Evolutionary conservation across 2,797 vertebrate species (phyloP), one percentile per base, ranked within the genome.

Genomic region (Eospalax fontanierii): DNA sequence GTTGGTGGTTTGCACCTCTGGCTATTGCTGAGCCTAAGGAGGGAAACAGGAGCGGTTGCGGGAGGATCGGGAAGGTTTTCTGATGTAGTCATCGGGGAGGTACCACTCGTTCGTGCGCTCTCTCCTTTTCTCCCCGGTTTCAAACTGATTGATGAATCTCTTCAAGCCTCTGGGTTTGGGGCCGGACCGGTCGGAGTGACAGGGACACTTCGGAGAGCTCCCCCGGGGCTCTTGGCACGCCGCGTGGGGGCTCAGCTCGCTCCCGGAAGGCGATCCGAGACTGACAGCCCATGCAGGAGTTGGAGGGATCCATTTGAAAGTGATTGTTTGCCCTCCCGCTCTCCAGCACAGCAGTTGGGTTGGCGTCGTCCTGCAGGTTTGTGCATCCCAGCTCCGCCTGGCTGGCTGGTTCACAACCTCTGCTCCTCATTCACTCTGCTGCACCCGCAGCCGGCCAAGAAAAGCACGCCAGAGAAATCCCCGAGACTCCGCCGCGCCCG

Each of bases 161-260:
- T 97, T 98, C 98, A 98, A 99, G 98, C 98, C 98, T 97, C 97
- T 97, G 97, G 97, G 98, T 97, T 95, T 66, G 97, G 96, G 96
- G 97, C 96, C 92, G 96, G 96, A 97, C 93, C n/a, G 79, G 65
- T 96, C 84, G 95, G 96, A 97, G 97, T 97, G 96, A 80, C 92
- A 86, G 97, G 96, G 96, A 96, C 94, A 93, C 97, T 98, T 94
- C 59, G 96, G 94, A 97, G 98, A 71, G 95, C 97, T 91, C 95
- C 75, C 89, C 84, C 79, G 75, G 89, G 88, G 95, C 97, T 93
- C 91, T 65, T 76, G 65, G 97, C 97, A 94, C 97, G 85, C 94
- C 94, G 91, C 38, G 94, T 82, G 82, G 66, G 89, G 86, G 70
- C 88, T 89, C 82, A 15, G 9, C 91, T 93, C 86, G 89, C 95